These are phyloP conservation scores for Ambastaia sidthimunki DNA, from an alignment of 2,797 vertebrate genomes.

Conservation along the genomic window DNA sequence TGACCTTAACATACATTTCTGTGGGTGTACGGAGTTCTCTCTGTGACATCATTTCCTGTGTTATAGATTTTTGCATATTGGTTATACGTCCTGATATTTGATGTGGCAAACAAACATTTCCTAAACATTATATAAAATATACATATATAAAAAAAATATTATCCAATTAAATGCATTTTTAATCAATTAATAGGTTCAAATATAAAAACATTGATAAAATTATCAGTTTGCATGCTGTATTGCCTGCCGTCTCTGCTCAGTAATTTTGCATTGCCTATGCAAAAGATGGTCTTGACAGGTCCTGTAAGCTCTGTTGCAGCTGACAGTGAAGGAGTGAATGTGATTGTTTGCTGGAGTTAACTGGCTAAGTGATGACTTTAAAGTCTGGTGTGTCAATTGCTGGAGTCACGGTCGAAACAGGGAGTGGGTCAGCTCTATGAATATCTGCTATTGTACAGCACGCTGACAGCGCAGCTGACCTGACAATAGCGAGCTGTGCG, in stretches of 20 bases:
- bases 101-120: too few relatives aligned
- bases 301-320: not conserved
- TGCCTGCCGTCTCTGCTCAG: not conserved
- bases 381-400: not conserved
- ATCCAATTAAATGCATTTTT: too few relatives aligned
- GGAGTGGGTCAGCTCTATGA: conserved; percentile 50
- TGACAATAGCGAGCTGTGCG: conserved; percentile 62
- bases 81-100: too few relatives aligned
- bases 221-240: too few relatives aligned
- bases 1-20: too few relatives aligned
- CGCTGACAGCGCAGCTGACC: conserved; percentile 8
- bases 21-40: too few relatives aligned
- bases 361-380: conserved; percentile 4
- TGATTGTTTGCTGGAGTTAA: not conserved
- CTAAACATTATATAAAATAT: too few relatives aligned
- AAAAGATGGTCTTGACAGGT: not conserved
- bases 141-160: too few relatives aligned
- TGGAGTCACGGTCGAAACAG: conserved; percentile 17
- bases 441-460: conserved; percentile 54
- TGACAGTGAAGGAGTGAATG: not conserved
- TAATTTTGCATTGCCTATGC: not conserved
- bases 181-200: too few relatives aligned
- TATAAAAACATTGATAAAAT: too few relatives aligned
- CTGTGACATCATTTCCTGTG: too few relatives aligned
- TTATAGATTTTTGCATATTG: too few relatives aligned